phyloP scores from a whole-genome alignment of 2,888 invertebrate genomes.

The Calameuta filiformis region DNA sequence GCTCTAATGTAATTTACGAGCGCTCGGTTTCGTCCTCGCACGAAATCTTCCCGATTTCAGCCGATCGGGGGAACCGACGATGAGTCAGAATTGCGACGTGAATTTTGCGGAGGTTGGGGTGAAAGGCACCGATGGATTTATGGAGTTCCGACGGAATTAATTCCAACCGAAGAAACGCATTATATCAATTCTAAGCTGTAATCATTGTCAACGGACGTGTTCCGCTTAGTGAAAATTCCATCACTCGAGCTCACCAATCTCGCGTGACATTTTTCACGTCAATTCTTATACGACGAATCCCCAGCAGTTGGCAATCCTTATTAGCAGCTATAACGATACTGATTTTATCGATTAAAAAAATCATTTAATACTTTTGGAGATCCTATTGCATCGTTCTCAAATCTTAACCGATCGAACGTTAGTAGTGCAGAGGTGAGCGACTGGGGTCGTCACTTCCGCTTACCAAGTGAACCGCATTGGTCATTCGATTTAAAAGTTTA shows the following conservation, averaged over 20 bases:
- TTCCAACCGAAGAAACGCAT: background rate
- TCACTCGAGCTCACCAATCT: background rate
- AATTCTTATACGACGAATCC: background rate
- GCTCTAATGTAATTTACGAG: background rate
- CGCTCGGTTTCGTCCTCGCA: background rate
- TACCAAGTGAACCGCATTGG: constrained; percentile 60
- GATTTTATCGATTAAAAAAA: constrained; percentile 18
- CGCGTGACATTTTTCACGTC: background rate
- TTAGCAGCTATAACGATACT: background rate
- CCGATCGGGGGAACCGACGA: background rate
- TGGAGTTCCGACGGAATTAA: background rate
- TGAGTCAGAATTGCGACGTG: background rate
- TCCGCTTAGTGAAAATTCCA: background rate
- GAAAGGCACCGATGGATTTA: background rate
- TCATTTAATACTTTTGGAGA: constrained; percentile 48
- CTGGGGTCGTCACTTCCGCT: constrained; percentile 65
- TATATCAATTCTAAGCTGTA: background rate
- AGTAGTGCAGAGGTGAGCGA: constrained; percentile 66
- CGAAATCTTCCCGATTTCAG: background rate
- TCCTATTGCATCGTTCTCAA: constrained; percentile 55
- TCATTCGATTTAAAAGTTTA: constrained; percentile 66
- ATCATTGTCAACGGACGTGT: background rate
- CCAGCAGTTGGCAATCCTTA: background rate
- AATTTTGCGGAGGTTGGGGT: background rate
- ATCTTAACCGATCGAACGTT: constrained; percentile 57